Evolutionary conservation across 2,113 vertebrate genomes (phyloP), one percentile per base, ranked within the genome.

Genomic region (Poicephalus meyeri): DNA sequence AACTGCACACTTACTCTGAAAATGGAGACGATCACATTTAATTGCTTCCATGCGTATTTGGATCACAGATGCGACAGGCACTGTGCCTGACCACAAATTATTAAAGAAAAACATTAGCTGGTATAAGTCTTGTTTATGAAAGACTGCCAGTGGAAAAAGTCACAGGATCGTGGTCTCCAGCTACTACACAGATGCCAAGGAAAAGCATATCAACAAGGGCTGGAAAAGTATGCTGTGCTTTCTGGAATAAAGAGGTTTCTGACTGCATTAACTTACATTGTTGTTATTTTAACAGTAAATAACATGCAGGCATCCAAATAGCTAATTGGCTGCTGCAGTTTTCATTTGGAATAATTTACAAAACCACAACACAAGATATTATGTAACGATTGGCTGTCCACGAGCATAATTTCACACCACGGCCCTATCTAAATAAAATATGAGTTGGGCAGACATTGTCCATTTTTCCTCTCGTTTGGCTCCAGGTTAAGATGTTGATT

Each of bases 101-200:
- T 95, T 96, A 76, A 95, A 92, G 37, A 79, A 93, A 95, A 96
- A 95, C 13, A 92, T 95, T 94, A 96, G 49, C 56, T 92, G 73
- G 80, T 94, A 69, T 85, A 91, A 87, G 84, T 60, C 86, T 64
- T 95, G 88, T 74, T 96, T 93, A 83, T 91, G 79, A 96, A 96
- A 83, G 49, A 63, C 23, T 88, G 85, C 81, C 85, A 92, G 58
- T 91, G 73, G 92, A 92, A 93, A 96, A 97, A 95, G 80, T 95
- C 86, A 91, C 31, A 88, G 79, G 72, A 86, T 81, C 2, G 1
- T 93, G 86, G 88, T 90, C 76, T 95, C 86, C 88, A 78, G 65
- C 90, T 94, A 93, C 80, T 76, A 56, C 11, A 56, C 8, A 80
- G 24, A 92, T 95, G 92, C 88, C 88, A 94, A 93, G 72, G 80